Evolutionary conservation across 2,113 vertebrate genomes (phyloP).

Genomic region (Pluvialis apricaria): DNA sequence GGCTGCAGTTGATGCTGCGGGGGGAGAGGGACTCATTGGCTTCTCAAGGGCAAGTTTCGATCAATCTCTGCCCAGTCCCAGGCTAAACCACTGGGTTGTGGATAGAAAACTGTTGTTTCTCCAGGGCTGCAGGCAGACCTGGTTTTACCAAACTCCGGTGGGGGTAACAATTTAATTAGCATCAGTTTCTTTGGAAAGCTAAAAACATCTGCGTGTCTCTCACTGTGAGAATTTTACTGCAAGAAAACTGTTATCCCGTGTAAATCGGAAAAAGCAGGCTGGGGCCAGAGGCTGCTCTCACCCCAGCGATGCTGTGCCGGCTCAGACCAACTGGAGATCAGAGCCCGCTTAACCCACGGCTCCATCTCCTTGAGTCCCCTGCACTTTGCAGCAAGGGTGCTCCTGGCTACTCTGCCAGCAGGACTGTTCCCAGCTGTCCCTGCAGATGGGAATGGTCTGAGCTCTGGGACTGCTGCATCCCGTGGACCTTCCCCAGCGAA

Average conservation of each 20-base stretch:
- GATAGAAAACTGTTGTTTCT: neutral
- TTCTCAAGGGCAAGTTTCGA: neutral
- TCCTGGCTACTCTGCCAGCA: neutral
- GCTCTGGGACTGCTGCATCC: neutral
- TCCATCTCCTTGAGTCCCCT: neutral
- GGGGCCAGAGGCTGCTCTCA: neutral
- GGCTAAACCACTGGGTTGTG: neutral
- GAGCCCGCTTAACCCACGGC: rapidly evolving
- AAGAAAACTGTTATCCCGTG: neutral
- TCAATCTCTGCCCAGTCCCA: neutral
- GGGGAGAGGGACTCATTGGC: neutral
- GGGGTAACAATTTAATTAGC: neutral
- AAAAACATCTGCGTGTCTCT: neutral
- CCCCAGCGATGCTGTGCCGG: rapidly evolving
- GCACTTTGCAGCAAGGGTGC: neutral
- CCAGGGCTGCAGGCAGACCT: neutral
- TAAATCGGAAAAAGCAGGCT: rapidly evolving
- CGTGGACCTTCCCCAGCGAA: rapidly evolving
- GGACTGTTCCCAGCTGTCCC: neutral
- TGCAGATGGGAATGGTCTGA: neutral
- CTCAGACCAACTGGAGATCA: neutral
- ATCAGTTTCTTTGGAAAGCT: neutral
- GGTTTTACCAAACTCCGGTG: neutral
- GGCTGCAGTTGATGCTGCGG: neutral
- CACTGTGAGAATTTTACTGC: neutral